Conservation (phyloP, 2,113 vertebrate species). For the Indicator indicator region DNA sequence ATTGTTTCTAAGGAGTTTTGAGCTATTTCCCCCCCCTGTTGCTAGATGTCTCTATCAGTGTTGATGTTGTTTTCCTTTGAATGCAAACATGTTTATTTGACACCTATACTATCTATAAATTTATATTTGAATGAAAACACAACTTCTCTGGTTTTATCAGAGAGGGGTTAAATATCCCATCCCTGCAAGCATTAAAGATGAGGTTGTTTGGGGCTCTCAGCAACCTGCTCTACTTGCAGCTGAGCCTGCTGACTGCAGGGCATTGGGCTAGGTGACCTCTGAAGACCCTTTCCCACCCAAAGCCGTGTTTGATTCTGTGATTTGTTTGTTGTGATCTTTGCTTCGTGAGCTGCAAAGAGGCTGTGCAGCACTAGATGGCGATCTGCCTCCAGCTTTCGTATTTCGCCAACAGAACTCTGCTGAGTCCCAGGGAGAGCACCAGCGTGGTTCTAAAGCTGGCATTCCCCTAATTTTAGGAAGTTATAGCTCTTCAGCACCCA, state of each 20-base stretch:
- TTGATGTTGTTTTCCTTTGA: neutral
- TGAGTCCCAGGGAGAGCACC: neutral
- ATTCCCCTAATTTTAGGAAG: neutral
- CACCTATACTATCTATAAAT: too few relatives aligned
- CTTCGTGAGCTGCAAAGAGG: neutral
- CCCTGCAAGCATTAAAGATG: too few relatives aligned
- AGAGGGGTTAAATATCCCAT: too few relatives aligned
- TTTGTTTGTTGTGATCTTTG: rapidly evolving
- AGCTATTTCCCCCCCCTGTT: rapidly evolving
- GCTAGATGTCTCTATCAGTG: neutral
- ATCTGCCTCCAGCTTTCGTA: constrained; percentile 12
- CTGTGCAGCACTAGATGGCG: constrained; percentile 74
- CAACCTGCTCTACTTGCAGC: too few relatives aligned
- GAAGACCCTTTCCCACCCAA: too few relatives aligned
- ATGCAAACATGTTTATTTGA: neutral
- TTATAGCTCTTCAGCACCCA: neutral
- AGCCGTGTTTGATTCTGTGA: too few relatives aligned
- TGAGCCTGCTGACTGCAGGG: too few relatives aligned
- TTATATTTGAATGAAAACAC: neutral
- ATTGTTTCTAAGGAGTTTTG: neutral
- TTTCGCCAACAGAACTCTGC: neutral
- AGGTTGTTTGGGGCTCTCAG: too few relatives aligned
- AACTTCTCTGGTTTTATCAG: too few relatives aligned
- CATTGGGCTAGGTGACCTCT: too few relatives aligned
- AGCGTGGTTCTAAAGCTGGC: neutral